Percentiles rank a stretch among this genome's conserved stretches.
Evolutionary conservation across 1,140 invertebrate genomes (phyloP).

Genomic region (Maconellicoccus hirsutus): DNA sequence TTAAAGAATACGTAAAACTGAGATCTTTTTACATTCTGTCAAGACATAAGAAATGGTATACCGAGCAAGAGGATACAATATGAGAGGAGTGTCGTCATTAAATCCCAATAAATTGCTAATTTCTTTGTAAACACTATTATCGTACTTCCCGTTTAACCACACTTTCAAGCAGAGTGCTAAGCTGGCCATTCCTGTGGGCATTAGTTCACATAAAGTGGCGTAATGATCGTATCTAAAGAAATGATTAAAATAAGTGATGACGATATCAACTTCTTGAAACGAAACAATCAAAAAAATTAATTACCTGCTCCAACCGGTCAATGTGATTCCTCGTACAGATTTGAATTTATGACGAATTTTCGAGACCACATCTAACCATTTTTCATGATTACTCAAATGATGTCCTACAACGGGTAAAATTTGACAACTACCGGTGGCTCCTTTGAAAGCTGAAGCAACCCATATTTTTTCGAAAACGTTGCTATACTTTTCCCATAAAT

Average conservation of each 20-base stretch:
- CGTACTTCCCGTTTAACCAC: neutral
- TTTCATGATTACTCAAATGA: slow-evolving; percentile 55
- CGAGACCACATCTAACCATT: slow-evolving; percentile 46
- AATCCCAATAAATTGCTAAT: neutral
- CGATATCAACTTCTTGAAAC: neutral
- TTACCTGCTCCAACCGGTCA: slow-evolving; percentile 69
- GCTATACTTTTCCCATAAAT: slow-evolving; percentile 41
- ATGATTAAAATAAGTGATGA: too few relatives aligned
- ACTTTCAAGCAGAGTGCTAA: neutral
- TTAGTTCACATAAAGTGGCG: neutral
- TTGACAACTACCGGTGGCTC: slow-evolving; percentile 45
- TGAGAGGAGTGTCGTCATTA: neutral
- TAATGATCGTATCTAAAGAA: neutral
- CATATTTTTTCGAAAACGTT: slow-evolving; percentile 46
- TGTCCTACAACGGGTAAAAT: slow-evolving; percentile 46
- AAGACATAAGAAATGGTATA: neutral
- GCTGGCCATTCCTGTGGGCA: neutral
- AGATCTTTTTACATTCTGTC: too few relatives aligned
- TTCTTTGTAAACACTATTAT: neutral
- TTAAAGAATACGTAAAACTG: too few relatives aligned
- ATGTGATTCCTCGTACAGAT: slow-evolving; percentile 46
- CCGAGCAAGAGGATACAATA: neutral
- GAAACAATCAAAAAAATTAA: too few relatives aligned
- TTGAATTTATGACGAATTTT: slow-evolving; percentile 39
- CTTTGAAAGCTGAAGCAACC: slow-evolving; percentile 54